Evolutionary conservation across 2,797 vertebrate species (phyloP).

Genomic region (Propithecus perrieri): DNA sequence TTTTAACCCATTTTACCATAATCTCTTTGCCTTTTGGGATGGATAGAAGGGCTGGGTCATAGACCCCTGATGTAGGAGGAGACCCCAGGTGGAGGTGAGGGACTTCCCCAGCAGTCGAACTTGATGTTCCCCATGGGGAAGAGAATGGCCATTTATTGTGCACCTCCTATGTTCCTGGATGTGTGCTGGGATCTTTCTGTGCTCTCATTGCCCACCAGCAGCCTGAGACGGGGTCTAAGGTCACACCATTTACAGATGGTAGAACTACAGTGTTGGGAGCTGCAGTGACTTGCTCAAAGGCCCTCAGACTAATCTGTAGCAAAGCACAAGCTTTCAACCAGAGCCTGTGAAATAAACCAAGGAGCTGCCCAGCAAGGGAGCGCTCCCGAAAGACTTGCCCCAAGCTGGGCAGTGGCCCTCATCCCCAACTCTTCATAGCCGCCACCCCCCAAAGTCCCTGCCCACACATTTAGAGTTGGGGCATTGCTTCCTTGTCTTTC

Average conservation of each 20-base stretch:
- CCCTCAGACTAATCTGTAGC: neutral
- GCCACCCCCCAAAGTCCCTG: neutral
- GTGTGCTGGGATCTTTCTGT: neutral
- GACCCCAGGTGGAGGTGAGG: neutral
- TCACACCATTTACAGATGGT: neutral
- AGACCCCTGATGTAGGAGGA: neutral
- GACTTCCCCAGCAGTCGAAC: neutral
- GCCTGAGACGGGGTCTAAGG: neutral
- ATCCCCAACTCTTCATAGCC: neutral
- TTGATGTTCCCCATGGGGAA: neutral
- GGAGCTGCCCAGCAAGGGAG: neutral
- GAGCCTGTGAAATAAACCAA: neutral
- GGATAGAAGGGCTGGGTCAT: neutral
- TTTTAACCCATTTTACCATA: neutral
- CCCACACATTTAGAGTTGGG: neutral
- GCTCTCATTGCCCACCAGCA: neutral
- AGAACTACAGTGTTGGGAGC: neutral
- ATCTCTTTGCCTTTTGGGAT: neutral
- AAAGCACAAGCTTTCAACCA: neutral
- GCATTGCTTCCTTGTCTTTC: neutral
- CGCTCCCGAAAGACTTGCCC: neutral
- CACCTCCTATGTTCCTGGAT: neutral
- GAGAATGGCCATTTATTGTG: neutral
- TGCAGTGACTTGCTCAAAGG: neutral
- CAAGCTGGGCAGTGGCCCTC: neutral